phyloP scores from a whole-genome alignment of 2,113 vertebrate genomes.

The Dinomys branickii region DNA sequence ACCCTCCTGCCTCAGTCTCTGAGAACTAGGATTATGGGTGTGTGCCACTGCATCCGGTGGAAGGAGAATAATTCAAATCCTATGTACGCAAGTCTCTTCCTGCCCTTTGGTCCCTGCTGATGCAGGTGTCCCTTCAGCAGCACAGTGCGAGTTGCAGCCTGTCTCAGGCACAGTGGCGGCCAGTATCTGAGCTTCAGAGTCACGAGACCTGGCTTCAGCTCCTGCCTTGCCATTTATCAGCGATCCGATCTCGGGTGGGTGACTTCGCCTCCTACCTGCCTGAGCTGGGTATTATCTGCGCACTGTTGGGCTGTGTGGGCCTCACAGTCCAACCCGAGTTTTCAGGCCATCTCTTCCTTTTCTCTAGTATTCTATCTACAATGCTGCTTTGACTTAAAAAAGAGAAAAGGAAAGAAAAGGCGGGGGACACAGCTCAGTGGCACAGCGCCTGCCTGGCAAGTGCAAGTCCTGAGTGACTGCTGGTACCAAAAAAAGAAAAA shows the following conservation, averaged over 20 bases:
- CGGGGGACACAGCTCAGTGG: too few species aligned
- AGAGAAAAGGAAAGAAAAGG: too few species aligned
- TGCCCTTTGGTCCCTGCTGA: neutral
- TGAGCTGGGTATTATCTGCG: neutral
- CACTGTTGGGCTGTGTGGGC: neutral
- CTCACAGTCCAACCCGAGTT: neutral
- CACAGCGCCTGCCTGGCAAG: too few species aligned
- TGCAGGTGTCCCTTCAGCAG: neutral
- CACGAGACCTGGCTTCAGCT: neutral
- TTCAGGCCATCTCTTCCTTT: neutral
- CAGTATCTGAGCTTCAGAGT: neutral
- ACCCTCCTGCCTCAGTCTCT: neutral
- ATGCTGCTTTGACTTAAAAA: neutral
- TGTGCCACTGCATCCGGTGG: neutral
- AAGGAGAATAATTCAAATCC: slow-evolving; percentile 19
- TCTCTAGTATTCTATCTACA: neutral
- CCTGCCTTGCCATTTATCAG: neutral
- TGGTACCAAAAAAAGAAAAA: neutral
- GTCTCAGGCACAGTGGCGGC: neutral
- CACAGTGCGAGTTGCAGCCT: neutral
- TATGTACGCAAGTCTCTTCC: neutral
- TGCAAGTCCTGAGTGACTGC: too few species aligned
- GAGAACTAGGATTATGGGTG: neutral
- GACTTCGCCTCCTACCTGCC: neutral
- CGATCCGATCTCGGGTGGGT: neutral